phyloP scores from a whole-genome alignment of 2,888 invertebrate species.

The Tachystola acroxantha region DNA sequence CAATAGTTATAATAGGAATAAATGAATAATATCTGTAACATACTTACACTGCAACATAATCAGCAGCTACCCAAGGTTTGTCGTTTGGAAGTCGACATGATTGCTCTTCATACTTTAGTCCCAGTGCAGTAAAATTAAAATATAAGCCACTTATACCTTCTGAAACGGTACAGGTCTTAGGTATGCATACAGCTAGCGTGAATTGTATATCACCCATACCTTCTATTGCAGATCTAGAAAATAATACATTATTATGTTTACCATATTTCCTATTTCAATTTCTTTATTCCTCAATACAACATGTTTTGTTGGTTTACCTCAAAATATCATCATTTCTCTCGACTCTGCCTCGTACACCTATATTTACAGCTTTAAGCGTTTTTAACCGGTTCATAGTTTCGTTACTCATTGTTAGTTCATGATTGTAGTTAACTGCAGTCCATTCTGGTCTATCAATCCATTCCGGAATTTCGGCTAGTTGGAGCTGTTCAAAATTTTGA shows the following conservation, averaged over 20 bases:
- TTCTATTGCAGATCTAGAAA: constrained; percentile 21
- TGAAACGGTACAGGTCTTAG: constrained; percentile 36
- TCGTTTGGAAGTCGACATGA: constrained; percentile 44
- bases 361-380: background rate
- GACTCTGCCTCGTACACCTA: background rate
- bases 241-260: background rate
- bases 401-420: too few species aligned
- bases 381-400: background rate
- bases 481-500: constrained; percentile 20
- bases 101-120: constrained; percentile 28
- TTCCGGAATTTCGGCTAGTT: background rate
- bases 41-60: constrained; percentile 36
- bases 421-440: too few species aligned
- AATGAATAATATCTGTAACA: too few species aligned
- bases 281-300: background rate
- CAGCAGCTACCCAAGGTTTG: constrained; percentile 42
- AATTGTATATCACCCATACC: constrained; percentile 17
- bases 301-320: too few species aligned
- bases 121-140: constrained; percentile 24
- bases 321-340: too few species aligned
- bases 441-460: background rate
- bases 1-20: too few species aligned
- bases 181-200: constrained; percentile 38
- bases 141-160: constrained; percentile 28
- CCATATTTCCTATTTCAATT: background rate